Evolutionary conservation across 2,113 vertebrate species (phyloP).

Genomic region (Vimba vimba): DNA sequence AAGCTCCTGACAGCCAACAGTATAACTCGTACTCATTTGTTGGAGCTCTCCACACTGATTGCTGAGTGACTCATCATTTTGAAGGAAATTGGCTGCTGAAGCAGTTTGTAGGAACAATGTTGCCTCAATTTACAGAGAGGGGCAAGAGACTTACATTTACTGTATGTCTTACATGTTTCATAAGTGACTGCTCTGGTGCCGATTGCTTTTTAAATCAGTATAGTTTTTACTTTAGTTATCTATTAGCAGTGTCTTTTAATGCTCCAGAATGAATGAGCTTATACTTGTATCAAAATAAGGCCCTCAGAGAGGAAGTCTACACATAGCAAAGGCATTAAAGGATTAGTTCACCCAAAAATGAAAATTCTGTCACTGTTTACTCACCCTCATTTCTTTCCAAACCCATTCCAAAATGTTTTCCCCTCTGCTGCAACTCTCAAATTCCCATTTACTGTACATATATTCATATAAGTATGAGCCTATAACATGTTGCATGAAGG

Average conservation of each 20-base stretch:
- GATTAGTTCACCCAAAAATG: conserved; percentile 16
- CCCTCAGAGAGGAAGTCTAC: conserved; percentile 11
- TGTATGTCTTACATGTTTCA: background rate
- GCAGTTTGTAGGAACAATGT: conserved; percentile 42
- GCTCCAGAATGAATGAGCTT: background rate
- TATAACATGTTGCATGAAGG: background rate
- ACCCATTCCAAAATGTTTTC: background rate
- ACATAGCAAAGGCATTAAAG: conserved; percentile 18
- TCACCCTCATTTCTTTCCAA: background rate
- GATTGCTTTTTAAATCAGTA: background rate
- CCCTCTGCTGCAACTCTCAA: background rate
- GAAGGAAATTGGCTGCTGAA: conserved; percentile 51
- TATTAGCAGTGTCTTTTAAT: conserved; percentile 6
- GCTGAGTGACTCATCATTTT: conserved; percentile 59
- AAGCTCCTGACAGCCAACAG: conserved; percentile 46
- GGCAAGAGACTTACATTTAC: conserved; percentile 13
- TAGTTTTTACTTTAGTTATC: background rate
- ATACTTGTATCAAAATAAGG: background rate
- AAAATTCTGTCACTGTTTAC: background rate
- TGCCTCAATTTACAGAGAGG: conserved; percentile 34
- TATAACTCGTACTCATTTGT: conserved; percentile 60
- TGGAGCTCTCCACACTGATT: conserved; percentile 55
- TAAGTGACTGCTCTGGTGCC: background rate
- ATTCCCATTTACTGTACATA: background rate
- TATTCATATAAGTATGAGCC: background rate